Evolutionary conservation across 2,113 vertebrate genomes (phyloP).

Genomic region (Vidua chalybeata): DNA sequence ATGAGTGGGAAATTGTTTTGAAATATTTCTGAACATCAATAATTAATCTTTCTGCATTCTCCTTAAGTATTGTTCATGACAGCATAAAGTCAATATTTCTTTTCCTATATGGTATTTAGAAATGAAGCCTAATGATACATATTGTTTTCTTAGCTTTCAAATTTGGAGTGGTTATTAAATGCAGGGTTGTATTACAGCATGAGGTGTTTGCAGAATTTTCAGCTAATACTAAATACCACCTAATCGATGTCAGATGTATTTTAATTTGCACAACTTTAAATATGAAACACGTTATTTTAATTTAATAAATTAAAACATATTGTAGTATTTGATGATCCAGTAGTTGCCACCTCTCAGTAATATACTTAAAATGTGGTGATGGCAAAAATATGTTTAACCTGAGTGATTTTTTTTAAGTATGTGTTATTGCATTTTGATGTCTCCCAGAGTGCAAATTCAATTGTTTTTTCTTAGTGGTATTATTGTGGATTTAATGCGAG

Average conservation of each 20-base stretch:
- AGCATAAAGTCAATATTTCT: not conserved
- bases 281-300: not conserved
- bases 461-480: not conserved
- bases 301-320: not conserved
- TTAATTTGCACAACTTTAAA: not conserved
- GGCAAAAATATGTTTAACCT: not conserved
- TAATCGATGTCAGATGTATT: not conserved
- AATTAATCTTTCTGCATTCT: slow-evolving; percentile 1
- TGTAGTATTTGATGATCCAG: not conserved
- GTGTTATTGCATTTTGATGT: not conserved
- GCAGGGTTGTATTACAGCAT: not conserved
- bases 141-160: not conserved
- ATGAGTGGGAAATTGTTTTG: slow-evolving; percentile 23
- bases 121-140: not conserved
- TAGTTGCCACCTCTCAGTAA: not conserved
- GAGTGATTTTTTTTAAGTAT: not conserved
- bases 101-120: not conserved
- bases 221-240: not conserved
- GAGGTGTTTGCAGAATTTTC: not conserved
- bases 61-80: slow-evolving; percentile 2
- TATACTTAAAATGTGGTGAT: not conserved
- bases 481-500: not conserved
- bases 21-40: slow-evolving; percentile 30
- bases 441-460: not conserved
- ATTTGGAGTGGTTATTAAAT: not conserved